Evolutionary conservation across 2,797 vertebrate species (phyloP), one percentile per base, ranked within the genome.

Genomic region (Clamator glandarius): DNA sequence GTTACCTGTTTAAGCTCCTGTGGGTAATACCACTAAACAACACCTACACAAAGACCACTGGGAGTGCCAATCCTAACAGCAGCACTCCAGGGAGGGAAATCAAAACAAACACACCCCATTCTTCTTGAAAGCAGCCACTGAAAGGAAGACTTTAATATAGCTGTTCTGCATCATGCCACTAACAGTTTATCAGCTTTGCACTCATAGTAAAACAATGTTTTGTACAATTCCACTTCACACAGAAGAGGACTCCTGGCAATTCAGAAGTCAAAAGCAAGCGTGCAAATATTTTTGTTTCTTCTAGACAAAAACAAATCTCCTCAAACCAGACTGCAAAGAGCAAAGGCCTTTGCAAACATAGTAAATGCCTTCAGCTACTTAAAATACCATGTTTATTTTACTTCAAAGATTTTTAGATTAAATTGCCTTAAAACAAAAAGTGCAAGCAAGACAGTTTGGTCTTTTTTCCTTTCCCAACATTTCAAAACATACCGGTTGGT

Each of bases 371-470:
- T 93, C 13, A 62, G 75, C 79, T 93, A 74, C 70, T 91, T 90
- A 92, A 96, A 96, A 95, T 36, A 88, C 42, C 59, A 75, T 35
- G 36, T 96, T 97, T 97, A 93, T 96, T 97, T 97, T 95, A 87
- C 70, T 92, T 95, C 88, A 89, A 96, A 92, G 84, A 76, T 91
- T 93, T 96, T 95, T 73, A 96, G 84, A 64, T 80, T 79, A 74
- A 93, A 84, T 93, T 89, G 91, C 92, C 46, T 88, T 69, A 70
- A 87, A 95, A 87, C 50, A 95, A 92, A 76, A 92, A 55, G 52
- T 42, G 24, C 57, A 74, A 92, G 83, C 52, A 87, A 95, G 95
- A 89, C 72, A 91, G 8, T 31, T 79, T 8, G 31, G 35, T 58
- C 20, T 72, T 48, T 55, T 76, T 83, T 91, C 84, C 48, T 84